Evolutionary conservation across 2,797 vertebrate species (phyloP), one percentile per base, ranked within the genome.

Genomic region (Catostomus latipinnis): DNA sequence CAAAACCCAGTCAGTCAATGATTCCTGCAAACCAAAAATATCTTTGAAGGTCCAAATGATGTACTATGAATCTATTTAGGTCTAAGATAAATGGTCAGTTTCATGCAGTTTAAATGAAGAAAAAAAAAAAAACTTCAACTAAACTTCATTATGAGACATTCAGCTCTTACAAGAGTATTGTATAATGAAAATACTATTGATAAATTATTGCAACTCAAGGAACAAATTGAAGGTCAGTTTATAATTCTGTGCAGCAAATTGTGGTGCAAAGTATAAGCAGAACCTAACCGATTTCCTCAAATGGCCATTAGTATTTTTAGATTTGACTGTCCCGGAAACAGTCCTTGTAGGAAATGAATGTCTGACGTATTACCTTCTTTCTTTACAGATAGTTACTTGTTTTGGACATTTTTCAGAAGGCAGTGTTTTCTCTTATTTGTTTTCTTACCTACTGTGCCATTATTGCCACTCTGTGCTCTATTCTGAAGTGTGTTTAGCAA

Each of bases 361-460:
- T 7, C 50, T 66, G 2, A 48, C 34, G 65, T 13, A 57, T 2
- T 22, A 10, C 16, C 53, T 57, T 22, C 11, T n/a, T 76, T 18
- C 52, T 12, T 49, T 12, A 49, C 18, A 77, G 56, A 68, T 14
- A 43, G 46, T 34, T 43, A 34, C 6, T 63, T 63, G 61, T 45
- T 77, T 12, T 6, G 49, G 49, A 13, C 16, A 50, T 60, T 54
- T 74, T 74, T 10, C 14, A 60, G 13, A 72, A 72, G 48, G 56
- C 56, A 61, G 2, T 45, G 53, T 43, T 13, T 67, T 60, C 48
- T 73, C 18, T 68, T 52, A 57, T 14, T 34, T 16, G 18, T 69
- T 53, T 78, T 50, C 68, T 71, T 71, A 71, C 68, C 58, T 78
- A 78, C 57, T 63, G 67, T 78, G 67, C 76, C 76, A 78, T 78